These are phyloP conservation scores for Sorex maritimensis DNA, from an alignment of 2,797 vertebrate species.

Conservation along the genomic window DNA sequence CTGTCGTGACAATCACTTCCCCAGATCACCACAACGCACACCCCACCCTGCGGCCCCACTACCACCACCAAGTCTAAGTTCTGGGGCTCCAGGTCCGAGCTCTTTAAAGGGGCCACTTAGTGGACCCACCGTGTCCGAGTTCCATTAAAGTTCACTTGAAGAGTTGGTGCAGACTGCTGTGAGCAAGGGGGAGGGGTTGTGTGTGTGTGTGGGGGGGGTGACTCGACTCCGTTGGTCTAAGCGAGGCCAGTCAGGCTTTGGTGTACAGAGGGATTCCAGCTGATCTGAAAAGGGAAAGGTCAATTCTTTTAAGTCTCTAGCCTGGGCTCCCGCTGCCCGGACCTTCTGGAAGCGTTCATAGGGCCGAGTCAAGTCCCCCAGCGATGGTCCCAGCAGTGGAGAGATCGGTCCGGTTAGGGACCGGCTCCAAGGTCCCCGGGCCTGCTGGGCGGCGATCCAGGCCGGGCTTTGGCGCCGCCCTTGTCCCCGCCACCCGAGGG, in stretches of 20 bases:
- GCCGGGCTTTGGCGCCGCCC: slow-evolving; percentile 76
- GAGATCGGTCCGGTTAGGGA: neutral
- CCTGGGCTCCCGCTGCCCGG: neutral
- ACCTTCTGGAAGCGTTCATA: neutral
- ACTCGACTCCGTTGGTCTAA: slow-evolving; percentile 5
- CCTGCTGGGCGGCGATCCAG: slow-evolving; percentile 69
- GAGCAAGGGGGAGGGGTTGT: neutral
- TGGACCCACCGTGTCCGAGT: neutral
- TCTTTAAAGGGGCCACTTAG: slow-evolving; percentile 72
- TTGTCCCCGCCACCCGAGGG: slow-evolving; percentile 60
- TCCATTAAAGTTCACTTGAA: neutral
- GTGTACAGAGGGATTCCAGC: neutral
- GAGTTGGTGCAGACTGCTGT: neutral
- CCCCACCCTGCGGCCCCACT: neutral
- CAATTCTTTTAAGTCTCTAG: neutral
- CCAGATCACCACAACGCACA: neutral
- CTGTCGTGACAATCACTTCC: slow-evolving; percentile 75
- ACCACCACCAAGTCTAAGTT: slow-evolving; percentile 34
- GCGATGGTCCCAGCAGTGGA: neutral
- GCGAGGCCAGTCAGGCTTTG: neutral
- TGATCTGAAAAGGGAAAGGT: slow-evolving; percentile 5
- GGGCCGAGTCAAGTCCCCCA: neutral
- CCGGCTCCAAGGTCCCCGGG: neutral
- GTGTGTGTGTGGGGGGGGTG: neutral
- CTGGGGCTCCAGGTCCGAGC: slow-evolving; percentile 35